A percentile compares a stretch with the other conserved stretches of the same genome.
These are phyloP conservation scores for Noctilio leporinus DNA, from an alignment of 2,113 vertebrate species.

Conservation along the genomic window DNA sequence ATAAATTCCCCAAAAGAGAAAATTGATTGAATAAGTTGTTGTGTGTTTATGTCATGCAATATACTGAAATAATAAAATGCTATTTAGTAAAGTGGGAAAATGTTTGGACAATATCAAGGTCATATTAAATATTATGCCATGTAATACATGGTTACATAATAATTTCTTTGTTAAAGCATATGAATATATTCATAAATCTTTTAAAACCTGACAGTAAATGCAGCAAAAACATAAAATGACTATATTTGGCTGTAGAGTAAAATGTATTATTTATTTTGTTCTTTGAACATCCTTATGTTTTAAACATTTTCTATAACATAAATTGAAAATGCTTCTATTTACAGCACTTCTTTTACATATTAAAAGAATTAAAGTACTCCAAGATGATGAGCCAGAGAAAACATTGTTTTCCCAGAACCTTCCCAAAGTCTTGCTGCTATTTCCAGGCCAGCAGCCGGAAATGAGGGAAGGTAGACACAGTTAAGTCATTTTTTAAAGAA, in stretches of 20 bases:
- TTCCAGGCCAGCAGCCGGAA: background rate
- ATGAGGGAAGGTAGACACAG: fast-evolving
- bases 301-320: background rate
- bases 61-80: background rate
- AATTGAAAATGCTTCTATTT: background rate
- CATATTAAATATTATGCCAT: background rate
- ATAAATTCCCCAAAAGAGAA: background rate
- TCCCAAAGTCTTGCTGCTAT: background rate
- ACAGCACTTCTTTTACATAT: background rate
- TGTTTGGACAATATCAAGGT: background rate
- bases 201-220: background rate
- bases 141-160: background rate
- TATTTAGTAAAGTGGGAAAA: background rate
- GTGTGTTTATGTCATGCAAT: background rate
- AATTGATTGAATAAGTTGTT: background rate
- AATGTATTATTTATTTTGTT: background rate
- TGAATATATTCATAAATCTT: background rate
- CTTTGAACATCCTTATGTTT: background rate
- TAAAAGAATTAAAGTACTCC: background rate
- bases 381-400: background rate
- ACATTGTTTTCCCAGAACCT: background rate
- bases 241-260: background rate
- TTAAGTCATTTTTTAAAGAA: background rate
- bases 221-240: background rate
- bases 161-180: background rate